These are phyloP conservation scores for Lissocephala sabroskyi DNA, from an alignment of 2,888 invertebrate species.

Conservation along the genomic window DNA sequence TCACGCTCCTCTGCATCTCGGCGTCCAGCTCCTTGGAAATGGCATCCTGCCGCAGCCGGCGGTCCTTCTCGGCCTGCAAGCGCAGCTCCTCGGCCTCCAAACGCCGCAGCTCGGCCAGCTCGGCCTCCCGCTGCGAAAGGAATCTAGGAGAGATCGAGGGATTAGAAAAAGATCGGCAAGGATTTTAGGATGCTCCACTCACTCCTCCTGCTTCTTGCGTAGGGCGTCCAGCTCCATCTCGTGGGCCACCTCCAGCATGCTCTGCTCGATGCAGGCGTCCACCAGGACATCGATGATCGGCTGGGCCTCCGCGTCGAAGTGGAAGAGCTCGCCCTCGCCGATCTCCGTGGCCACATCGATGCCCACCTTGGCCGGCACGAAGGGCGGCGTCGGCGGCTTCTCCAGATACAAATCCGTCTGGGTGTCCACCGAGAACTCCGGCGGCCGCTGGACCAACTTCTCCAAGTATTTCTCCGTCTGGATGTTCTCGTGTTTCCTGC, in stretches of 20 bases:
- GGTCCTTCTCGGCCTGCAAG: constrained; percentile 80
- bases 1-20: constrained; percentile 86
- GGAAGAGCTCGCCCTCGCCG: constrained; percentile 92
- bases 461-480: constrained; percentile 94
- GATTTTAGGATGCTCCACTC: constrained; percentile 19
- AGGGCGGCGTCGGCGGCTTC: constrained; percentile 85
- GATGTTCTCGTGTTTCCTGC: constrained; percentile 87
- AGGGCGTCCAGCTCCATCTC: constrained; percentile 92
- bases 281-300: constrained; percentile 91
- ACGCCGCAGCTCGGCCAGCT: constrained; percentile 86
- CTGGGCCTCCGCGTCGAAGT: constrained; percentile 93
- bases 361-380: constrained; percentile 85
- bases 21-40: constrained; percentile 78
- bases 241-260: constrained; percentile 90
- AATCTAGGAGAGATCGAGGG: constrained; percentile 47
- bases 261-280: constrained; percentile 91
- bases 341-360: constrained; percentile 90
- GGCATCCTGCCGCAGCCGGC: constrained; percentile 81
- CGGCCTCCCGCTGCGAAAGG: constrained; percentile 80
- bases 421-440: constrained; percentile 83
- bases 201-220: constrained; percentile 77
- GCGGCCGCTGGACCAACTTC: constrained; percentile 85
- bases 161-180: neutral
- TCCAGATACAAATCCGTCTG: constrained; percentile 92
- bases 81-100: constrained; percentile 85